Evolutionary conservation across 2,113 vertebrate genomes (phyloP).

Genomic region (Macroglossus sobrinus): DNA sequence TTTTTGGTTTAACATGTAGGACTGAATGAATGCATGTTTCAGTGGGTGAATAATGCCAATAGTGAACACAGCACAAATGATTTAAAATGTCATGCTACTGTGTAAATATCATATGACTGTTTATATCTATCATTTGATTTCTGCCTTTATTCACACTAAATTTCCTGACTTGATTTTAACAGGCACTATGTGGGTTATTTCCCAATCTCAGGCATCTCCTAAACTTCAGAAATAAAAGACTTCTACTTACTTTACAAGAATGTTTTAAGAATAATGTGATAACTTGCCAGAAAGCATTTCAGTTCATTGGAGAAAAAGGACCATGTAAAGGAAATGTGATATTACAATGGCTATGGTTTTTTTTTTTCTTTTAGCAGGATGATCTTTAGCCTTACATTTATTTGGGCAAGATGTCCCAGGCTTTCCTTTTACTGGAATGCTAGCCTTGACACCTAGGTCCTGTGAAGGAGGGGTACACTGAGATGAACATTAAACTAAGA

Average conservation of each 20-base stretch:
- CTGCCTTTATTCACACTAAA: not conserved
- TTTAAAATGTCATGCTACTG: not conserved
- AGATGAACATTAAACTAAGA: not conserved
- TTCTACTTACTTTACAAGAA: not conserved
- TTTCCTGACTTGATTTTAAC: constrained; percentile 30
- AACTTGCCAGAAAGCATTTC: not conserved
- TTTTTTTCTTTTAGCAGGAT: not conserved
- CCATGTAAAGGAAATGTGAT: not conserved
- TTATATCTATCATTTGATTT: not conserved
- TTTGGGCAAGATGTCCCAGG: too few species aligned
- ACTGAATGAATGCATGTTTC: not conserved
- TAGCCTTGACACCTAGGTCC: not conserved
- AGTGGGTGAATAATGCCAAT: not conserved
- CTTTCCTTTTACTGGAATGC: not conserved
- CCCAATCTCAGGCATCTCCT: not conserved
- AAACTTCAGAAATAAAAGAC: constrained; percentile 16
- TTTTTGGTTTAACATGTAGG: not conserved
- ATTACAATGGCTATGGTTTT: not conserved
- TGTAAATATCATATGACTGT: not conserved
- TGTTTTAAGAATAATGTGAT: not conserved
- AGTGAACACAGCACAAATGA: not conserved
- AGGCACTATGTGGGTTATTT: not conserved
- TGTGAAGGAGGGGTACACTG: fast-evolving
- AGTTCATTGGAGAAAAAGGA: not conserved
- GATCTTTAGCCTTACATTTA: not conserved